phyloP scores from a whole-genome alignment of 2,113 vertebrate genomes.

The Marmota monax region DNA sequence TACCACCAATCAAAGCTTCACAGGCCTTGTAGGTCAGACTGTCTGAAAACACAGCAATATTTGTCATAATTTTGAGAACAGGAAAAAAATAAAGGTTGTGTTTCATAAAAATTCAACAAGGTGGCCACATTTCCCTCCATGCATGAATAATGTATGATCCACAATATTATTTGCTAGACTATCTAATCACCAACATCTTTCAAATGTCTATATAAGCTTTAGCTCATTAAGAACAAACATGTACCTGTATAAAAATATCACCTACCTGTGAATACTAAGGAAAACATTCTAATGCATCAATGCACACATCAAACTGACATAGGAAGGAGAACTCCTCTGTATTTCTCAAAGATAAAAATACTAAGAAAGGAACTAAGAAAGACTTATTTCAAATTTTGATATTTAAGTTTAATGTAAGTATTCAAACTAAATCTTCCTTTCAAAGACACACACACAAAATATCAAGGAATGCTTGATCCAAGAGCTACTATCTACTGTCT shows the following conservation, averaged over 20 bases:
- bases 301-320: slow-evolving; percentile 50
- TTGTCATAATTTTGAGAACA: slow-evolving; percentile 61
- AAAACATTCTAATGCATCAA: slow-evolving; percentile 64
- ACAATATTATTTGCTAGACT: slow-evolving; percentile 68
- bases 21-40: neutral
- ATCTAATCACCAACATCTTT: slow-evolving; percentile 80
- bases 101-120: slow-evolving; percentile 73
- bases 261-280: slow-evolving; percentile 47
- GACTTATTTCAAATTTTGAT: neutral
- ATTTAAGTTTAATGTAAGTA: slow-evolving; percentile 21
- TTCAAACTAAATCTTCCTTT: neutral
- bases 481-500: neutral
- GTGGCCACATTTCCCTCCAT: slow-evolving; percentile 42
- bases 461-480: neutral
- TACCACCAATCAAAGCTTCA: neutral
- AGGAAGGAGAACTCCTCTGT: neutral
- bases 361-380: slow-evolving; percentile 25
- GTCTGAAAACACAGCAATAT: neutral
- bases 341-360: slow-evolving; percentile 52
- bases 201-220: slow-evolving; percentile 76
- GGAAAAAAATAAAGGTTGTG: neutral
- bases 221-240: slow-evolving; percentile 77
- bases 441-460: neutral
- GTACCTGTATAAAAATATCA: slow-evolving; percentile 67
- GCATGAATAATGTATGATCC: slow-evolving; percentile 69